phyloP scores from a whole-genome alignment of 64 coral and sea anemone genomes.

The Dendronephthya gigantea region DNA sequence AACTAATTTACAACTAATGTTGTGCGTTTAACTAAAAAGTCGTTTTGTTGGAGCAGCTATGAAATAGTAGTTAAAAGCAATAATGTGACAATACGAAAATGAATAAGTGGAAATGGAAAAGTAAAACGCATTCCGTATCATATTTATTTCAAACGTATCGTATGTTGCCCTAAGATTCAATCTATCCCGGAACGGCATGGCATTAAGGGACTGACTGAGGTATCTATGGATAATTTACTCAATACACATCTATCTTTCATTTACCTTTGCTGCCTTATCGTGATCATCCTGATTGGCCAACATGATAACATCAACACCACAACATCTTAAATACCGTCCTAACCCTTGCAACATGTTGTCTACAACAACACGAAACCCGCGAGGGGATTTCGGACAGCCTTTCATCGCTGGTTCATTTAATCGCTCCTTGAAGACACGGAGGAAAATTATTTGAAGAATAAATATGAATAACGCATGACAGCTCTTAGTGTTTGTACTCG shows the following conservation, averaged over 20 bases:
- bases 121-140: too few relatives aligned
- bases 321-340: constrained; percentile 86
- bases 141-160: too few relatives aligned
- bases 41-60: too few relatives aligned
- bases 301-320: constrained; percentile 80
- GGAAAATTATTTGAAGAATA: background rate
- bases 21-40: too few relatives aligned
- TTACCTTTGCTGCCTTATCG: constrained; percentile 31
- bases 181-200: background rate
- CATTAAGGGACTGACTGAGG: background rate
- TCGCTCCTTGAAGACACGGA: background rate
- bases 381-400: constrained; percentile 48
- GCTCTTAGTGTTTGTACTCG: too few relatives aligned
- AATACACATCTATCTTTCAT: background rate
- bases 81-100: too few relatives aligned
- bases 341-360: constrained; percentile 95
- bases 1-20: too few relatives aligned
- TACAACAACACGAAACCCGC: constrained; percentile 55
- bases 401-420: constrained; percentile 19
- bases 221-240: background rate
- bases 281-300: constrained; percentile 45
- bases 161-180: too few relatives aligned
- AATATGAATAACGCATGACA: too few relatives aligned
- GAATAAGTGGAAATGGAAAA: too few relatives aligned
- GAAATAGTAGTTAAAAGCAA: too few relatives aligned